Base-by-base conservation (phyloP, 2,113 vertebrate species). In the Meriones unguiculatus region DNA sequence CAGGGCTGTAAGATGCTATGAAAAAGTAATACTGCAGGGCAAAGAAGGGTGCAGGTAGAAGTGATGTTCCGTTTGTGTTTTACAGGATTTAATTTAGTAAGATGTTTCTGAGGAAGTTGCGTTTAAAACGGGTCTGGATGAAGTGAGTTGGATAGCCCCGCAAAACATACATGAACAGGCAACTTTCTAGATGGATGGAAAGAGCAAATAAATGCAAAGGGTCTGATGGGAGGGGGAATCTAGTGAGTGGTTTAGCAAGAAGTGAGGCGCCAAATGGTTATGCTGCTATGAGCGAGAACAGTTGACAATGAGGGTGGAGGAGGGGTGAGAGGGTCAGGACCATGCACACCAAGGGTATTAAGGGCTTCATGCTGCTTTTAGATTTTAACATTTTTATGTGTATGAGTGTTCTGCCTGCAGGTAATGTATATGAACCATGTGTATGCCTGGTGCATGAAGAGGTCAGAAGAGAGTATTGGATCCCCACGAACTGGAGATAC, bases 61-160 rank as follows among this genome's bases (percentile, higher is more conserved):
- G 54, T 41, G 69, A 15, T 65, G 25, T 18, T 14, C 75, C 35
- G 10, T 81, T 90, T 87, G 59, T 77, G n/a, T 57, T 77, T 94
- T 82, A 89, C 35, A 30, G n/a, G 59, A 78, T 41, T 64, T 93
- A 62, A 70, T 69, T 28, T 59, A 87, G 72, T 80, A 93, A 82
- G 46, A 12, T 20, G 62, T 91, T 50, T 89, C 69, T 70, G 69
- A 87, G 73, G 80, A 87, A 85, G 20, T 38, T 70, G n/a, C 32
- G 57, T 87, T 90, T 78, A 52, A 70, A 57, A 82, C n/a, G 30
- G 28, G 20, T 86, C 82, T 91, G 62, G 82, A 78, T 62, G 65
- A 85, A 94, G 88, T 80, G 50, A 93, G 38, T 62, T 54, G 78
- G 69, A 88, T 88, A 94, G 52, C 20, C 30, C 84, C 64, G n/a